A percentile compares a stretch with the other conserved stretches of the same genome.
These are phyloP conservation scores for Phortica okadai DNA, from an alignment of 2,888 invertebrate genomes.

Conservation along the genomic window DNA sequence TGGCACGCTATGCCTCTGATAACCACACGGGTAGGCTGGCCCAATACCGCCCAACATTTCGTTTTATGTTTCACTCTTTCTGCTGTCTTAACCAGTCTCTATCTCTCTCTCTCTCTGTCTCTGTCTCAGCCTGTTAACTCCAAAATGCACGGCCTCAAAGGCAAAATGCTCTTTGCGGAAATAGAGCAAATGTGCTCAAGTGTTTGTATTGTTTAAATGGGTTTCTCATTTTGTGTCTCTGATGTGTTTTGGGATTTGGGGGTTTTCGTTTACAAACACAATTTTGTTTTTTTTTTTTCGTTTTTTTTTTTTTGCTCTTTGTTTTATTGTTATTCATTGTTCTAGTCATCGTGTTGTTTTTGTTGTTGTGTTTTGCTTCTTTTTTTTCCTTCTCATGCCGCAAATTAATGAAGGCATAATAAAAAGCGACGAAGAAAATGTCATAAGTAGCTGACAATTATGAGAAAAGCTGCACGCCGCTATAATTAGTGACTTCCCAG, in stretches of 20 bases:
- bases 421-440: slow-evolving; percentile 3
- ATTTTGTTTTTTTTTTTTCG: neutral
- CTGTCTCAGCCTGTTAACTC: neutral
- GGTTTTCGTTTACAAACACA: neutral
- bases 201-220: slow-evolving; percentile 29
- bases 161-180: slow-evolving; percentile 21
- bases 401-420: neutral
- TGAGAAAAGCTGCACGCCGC: slow-evolving; percentile 8
- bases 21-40: neutral
- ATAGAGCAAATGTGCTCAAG: slow-evolving; percentile 44
- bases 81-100: neutral
- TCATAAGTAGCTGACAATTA: slow-evolving; percentile 30
- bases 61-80: neutral
- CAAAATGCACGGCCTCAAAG: slow-evolving; percentile 10
- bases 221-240: neutral
- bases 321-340: neutral
- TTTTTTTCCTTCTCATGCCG: neutral
- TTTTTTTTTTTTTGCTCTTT: neutral
- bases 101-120: neutral
- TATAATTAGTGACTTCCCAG: slow-evolving; percentile 22
- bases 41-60: neutral
- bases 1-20: no score
- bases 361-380: neutral
- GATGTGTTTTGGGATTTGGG: slow-evolving; percentile 20
- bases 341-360: neutral